Base-by-base conservation (phyloP, 2,113 vertebrate genomes). In the Cathartes aura region DNA sequence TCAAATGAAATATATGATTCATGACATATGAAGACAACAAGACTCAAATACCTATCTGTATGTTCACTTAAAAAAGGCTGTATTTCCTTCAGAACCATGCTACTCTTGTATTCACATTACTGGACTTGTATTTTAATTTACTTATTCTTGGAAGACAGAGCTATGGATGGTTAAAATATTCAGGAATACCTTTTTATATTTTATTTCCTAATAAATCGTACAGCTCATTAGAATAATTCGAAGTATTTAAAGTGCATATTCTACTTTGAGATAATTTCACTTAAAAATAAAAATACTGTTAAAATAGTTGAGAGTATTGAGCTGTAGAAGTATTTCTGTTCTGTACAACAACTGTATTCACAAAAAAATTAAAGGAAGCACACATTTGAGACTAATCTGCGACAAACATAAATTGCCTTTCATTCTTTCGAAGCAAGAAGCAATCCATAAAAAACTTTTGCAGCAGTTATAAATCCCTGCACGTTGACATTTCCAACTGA, bases 71-170 rank as follows among this genome's bases (percentile, higher is more conserved):
- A 6, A n/a, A n/a, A 63, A 19, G 17, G 32, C 21, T 19, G 4
- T 3, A 3, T 16, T 21, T 43, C 82, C 63, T 32, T 36, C 63
- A 4, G 64, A 81, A 26, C 40, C 22, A 0, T 0, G 1, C 24
- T 14, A 1, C 7, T 27, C 23, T 29, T 11, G 11, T 8, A 13
- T 6, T n/a, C 42, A 0, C 23, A 1, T 27, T 4, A 3, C 16
- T 3, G 36, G 24, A 20, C 26, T 18, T 15, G 42, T 30, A 12
- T 18, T 47, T 68, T 18, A 15, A 68, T 74, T 38, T 22, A 8
- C 32, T 55, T 27, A 4, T 45, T 43, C 43, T 32, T 11, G 12
- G 74, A 58, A 45, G 50, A 32, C 2, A 9, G 63, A 66, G 45
- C 21, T 13, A 18, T 1, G 34, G 38, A 30, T 9, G 16, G 71